Evolutionary conservation across 2,888 invertebrate genomes (phyloP).

Genomic region (Spialia ferax): DNA sequence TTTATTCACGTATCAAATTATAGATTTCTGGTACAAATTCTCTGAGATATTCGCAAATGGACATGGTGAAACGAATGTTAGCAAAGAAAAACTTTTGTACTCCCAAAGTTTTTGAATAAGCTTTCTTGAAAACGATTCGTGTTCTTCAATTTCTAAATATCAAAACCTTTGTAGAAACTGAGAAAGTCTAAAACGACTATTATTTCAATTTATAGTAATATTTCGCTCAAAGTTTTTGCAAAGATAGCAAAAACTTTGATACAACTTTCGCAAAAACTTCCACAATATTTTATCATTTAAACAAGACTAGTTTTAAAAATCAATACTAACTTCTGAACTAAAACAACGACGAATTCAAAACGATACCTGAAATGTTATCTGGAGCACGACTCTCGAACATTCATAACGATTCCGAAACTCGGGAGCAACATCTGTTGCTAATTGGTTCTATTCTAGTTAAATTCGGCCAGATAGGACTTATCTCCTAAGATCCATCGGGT

Average conservation of each 20-base stretch:
- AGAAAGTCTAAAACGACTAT: background rate
- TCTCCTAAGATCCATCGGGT: constrained; percentile 53
- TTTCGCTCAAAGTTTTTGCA: background rate
- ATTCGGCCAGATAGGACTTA: constrained; percentile 51
- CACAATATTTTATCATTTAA: background rate
- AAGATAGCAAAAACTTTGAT: background rate
- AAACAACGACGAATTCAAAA: background rate
- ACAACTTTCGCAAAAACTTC: background rate
- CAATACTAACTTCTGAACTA: background rate
- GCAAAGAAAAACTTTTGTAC: too few relatives aligned
- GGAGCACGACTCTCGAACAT: constrained; percentile 19
- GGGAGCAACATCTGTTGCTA: constrained; percentile 47
- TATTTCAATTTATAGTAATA: background rate
- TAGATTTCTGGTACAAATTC: too few relatives aligned
- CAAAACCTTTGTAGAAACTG: background rate
- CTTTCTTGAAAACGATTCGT: background rate
- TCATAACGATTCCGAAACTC: constrained; percentile 34
- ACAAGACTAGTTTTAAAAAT: background rate
- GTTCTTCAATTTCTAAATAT: background rate
- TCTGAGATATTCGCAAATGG: too few relatives aligned
- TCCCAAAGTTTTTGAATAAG: too few relatives aligned
- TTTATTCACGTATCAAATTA: too few relatives aligned
- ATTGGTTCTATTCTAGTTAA: constrained; percentile 50
- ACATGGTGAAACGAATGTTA: too few relatives aligned
- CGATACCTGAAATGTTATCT: background rate